Conservation (phyloP, 2,888 invertebrate species). For the Lutraria lutraria region DNA sequence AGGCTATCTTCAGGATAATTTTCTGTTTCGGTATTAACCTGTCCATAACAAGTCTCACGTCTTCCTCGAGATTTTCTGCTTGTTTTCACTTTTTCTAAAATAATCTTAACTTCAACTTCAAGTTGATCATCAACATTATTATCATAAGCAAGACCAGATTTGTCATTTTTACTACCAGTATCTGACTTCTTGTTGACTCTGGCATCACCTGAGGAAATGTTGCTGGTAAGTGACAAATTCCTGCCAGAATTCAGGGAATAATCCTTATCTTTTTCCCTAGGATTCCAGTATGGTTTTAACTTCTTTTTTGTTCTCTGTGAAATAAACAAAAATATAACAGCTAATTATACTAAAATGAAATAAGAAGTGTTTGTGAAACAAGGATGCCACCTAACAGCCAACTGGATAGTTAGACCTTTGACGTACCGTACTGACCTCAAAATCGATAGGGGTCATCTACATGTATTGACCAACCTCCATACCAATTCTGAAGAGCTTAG, state of each 20-base stretch:
- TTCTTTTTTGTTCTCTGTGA: conserved; percentile 39
- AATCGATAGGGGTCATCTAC: too few relatives aligned
- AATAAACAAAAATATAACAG: neutral
- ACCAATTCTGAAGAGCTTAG: too few relatives aligned
- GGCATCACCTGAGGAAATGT: conserved; percentile 1
- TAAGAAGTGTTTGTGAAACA: too few relatives aligned
- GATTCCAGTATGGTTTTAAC: conserved; percentile 48
- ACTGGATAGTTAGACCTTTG: too few relatives aligned
- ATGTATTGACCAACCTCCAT: too few relatives aligned
- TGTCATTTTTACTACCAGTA: neutral
- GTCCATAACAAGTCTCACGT: conserved; percentile 28
- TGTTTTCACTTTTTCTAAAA: conserved; percentile 39
- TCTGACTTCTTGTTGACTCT: neutral
- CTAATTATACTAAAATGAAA: too few relatives aligned
- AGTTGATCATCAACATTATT: conserved; percentile 38
- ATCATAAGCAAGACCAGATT: neutral
- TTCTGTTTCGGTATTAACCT: neutral
- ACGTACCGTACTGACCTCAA: too few relatives aligned
- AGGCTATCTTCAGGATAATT: neutral
- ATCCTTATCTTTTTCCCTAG: conserved; percentile 40
- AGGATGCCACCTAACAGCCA: too few relatives aligned
- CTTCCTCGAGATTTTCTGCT: conserved; percentile 20
- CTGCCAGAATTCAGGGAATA: conserved; percentile 35
- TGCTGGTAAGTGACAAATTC: conserved; percentile 11
- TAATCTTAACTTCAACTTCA: conserved; percentile 35